A percentile compares a stretch with the other conserved stretches of the same genome.
Conservation (phyloP, 1,140 invertebrate species). For the Odontomachus brunneus region DNA sequence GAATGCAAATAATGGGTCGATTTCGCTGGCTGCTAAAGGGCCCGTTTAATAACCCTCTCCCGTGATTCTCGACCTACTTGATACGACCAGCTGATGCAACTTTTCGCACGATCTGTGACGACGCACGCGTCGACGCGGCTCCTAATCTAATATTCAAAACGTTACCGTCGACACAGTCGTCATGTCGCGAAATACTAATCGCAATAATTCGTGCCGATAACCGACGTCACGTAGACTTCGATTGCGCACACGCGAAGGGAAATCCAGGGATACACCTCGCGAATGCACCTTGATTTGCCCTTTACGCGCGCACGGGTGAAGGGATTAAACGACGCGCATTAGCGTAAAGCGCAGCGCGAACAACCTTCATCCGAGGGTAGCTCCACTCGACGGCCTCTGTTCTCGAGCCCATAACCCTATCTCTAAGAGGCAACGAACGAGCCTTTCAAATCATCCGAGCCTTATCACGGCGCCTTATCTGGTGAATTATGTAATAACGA, state of each 20-base stretch:
- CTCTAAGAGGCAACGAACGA: slow-evolving; percentile 39
- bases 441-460: slow-evolving; percentile 43
- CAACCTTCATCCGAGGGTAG: slow-evolving; percentile 12
- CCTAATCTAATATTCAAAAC: too few relatives aligned
- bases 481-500: slow-evolving; percentile 55
- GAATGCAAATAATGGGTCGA: slow-evolving; percentile 21
- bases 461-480: slow-evolving; percentile 20
- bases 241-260: neutral
- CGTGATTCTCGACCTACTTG: neutral
- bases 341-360: slow-evolving; percentile 52
- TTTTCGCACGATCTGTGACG: too few relatives aligned
- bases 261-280: slow-evolving; percentile 1
- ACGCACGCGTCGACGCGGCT: too few relatives aligned
- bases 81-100: neutral
- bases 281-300: slow-evolving; percentile 23
- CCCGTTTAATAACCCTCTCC: neutral
- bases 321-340: slow-evolving; percentile 44
- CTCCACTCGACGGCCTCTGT: slow-evolving; percentile 11
- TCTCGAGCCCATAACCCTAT: slow-evolving; percentile 33
- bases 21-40: neutral
- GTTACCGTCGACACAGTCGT: too few relatives aligned
- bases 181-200: neutral
- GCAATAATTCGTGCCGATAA: neutral
- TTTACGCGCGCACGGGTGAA: neutral
- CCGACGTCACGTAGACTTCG: slow-evolving; percentile 6